Conservation (phyloP, 2,888 invertebrate genomes). For the Diaperis boleti region DNA sequence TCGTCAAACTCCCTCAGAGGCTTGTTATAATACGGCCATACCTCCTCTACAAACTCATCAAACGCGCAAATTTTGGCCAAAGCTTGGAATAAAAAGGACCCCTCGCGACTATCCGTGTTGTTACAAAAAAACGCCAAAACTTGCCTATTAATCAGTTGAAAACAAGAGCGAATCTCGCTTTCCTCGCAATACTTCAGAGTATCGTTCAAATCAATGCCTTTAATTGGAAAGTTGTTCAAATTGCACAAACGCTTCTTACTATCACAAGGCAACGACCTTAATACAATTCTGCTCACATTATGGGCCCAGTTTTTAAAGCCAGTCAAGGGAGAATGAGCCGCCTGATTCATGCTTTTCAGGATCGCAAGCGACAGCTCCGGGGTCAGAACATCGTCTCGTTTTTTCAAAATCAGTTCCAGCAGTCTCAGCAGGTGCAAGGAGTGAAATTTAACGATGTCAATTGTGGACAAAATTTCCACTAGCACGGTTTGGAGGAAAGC, state of each 20-base stretch:
- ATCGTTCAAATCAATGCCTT: constrained; percentile 48
- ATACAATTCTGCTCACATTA: constrained; percentile 47
- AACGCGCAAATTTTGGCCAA: constrained; percentile 46
- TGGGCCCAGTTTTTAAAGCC: constrained; percentile 49
- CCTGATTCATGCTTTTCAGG: constrained; percentile 45
- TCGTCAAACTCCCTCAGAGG: constrained; percentile 47
- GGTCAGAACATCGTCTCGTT: constrained; percentile 41
- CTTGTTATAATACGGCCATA: constrained; percentile 49
- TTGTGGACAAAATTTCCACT: constrained; percentile 32
- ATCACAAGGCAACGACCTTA: constrained; percentile 39
- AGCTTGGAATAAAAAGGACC: constrained; percentile 50
- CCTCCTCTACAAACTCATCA: constrained; percentile 45
- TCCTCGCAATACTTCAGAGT: constrained; percentile 41
- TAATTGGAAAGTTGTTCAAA: constrained; percentile 46
- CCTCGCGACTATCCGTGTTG: constrained; percentile 54
- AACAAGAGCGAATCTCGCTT: constrained; percentile 27
- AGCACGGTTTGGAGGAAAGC: constrained; percentile 14
- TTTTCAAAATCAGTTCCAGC: constrained; percentile 47
- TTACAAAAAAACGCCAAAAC: constrained; percentile 51
- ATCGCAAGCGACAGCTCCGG: constrained; percentile 39
- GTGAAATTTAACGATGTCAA: constrained; percentile 39
- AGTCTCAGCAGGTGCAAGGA: constrained; percentile 48
- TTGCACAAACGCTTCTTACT: constrained; percentile 39
- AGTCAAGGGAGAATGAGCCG: constrained; percentile 46
- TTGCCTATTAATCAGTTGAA: constrained; percentile 37